These are phyloP conservation scores for Cheirogaleus medius DNA, from an alignment of 2,113 vertebrate species.

Conservation along the genomic window DNA sequence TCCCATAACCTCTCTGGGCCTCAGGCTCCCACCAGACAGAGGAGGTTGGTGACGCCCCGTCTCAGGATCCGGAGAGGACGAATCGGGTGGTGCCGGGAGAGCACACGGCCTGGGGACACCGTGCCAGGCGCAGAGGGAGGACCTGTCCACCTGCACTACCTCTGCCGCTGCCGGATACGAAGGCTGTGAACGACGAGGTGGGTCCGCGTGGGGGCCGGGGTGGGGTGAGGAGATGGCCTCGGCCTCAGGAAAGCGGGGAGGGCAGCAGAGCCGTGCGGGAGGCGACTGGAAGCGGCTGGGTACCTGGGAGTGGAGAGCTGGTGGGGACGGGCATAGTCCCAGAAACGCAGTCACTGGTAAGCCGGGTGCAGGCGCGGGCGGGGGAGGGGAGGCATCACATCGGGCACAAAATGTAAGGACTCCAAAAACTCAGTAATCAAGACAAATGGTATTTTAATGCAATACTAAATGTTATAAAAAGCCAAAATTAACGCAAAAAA, in stretches of 20 bases:
- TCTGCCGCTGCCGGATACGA: rapidly evolving
- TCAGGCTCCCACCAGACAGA: not conserved
- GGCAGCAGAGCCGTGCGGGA: not conserved
- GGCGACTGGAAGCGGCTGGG: not conserved
- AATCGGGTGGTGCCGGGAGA: rapidly evolving
- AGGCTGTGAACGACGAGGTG: not conserved
- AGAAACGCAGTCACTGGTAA: not conserved
- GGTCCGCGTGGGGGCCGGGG: not conserved
- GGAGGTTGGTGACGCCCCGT: not conserved
- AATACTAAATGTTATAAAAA: not conserved
- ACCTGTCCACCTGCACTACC: not conserved
- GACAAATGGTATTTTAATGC: not conserved
- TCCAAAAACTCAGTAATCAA: not conserved
- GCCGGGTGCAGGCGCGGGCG: rapidly evolving
- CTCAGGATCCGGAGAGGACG: not conserved
- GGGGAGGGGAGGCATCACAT: not conserved
- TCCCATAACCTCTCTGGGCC: not conserved
- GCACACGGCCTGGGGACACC: not conserved
- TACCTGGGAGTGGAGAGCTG: not conserved
- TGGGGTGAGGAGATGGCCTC: not conserved
- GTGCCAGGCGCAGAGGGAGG: not conserved
- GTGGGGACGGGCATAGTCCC: not conserved
- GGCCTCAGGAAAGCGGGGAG: not conserved
- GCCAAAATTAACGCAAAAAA: not conserved
- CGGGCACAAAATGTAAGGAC: not conserved